phyloP scores from a whole-genome alignment of 1,140 invertebrate genomes.

The Caerostris darwini region DNA sequence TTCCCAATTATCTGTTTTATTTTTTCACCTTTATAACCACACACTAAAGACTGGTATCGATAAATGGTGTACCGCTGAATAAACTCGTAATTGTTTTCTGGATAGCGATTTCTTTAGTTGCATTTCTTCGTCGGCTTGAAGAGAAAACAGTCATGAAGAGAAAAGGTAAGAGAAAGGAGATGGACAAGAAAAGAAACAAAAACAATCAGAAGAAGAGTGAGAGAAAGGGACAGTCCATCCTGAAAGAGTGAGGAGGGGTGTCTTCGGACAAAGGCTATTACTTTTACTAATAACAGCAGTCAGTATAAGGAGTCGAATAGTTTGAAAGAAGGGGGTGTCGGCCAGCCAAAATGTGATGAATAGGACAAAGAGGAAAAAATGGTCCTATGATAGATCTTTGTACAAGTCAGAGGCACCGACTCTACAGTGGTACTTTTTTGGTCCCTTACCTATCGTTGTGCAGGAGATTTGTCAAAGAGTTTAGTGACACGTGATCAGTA shows the following conservation, averaged over 20 bases:
- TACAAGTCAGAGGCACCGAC: background rate
- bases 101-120: background rate
- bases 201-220: background rate
- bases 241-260: background rate
- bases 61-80: background rate
- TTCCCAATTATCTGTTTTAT: background rate
- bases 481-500: background rate
- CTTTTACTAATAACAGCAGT: conserved; percentile 52
- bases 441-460: background rate
- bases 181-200: background rate
- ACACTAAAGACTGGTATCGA: background rate
- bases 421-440: background rate
- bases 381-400: conserved; percentile 57
- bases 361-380: conserved; percentile 22
- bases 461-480: conserved; percentile 37
- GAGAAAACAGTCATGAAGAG: background rate
- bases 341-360: conserved; percentile 55
- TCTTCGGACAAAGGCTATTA: conserved; percentile 25
- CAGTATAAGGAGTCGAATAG: background rate
- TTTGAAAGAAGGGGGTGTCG: background rate
- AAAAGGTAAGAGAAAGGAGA: background rate
- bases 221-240: background rate
- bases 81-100: conserved; percentile 30
- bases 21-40: background rate
- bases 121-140: background rate